These are phyloP conservation scores for Ephydatia muelleri DNA, from an alignment of 37 sponge, comb jelly and placozoan genomes.

Conservation along the genomic window DNA sequence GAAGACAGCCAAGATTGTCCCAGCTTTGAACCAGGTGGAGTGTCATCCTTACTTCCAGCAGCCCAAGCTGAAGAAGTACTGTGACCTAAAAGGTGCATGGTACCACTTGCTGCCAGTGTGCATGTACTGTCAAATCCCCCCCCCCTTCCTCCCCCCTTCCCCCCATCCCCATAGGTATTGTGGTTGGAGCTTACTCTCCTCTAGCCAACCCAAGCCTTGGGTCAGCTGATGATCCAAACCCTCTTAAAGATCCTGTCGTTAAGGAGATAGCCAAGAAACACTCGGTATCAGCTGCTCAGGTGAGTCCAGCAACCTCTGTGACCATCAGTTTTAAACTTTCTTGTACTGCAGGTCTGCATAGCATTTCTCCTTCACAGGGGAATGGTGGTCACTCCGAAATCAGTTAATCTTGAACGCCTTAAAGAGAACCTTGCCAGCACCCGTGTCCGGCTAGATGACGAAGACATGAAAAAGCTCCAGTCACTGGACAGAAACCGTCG, in stretches of 20 bases:
- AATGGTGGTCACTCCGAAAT: slow-evolving; percentile 71
- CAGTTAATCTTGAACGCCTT: slow-evolving; percentile 54
- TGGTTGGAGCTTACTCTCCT: slow-evolving; percentile 69
- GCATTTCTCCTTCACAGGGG: slow-evolving; percentile 52
- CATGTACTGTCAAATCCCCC: too few species aligned
- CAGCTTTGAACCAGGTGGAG: slow-evolving; percentile 76
- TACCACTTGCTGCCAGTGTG: background rate
- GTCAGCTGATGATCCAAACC: background rate
- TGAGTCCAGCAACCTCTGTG: background rate
- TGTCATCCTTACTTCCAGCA: slow-evolving; percentile 77
- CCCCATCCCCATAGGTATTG: slow-evolving; percentile 28
- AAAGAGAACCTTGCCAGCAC: slow-evolving; percentile 58
- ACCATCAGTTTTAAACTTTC: background rate
- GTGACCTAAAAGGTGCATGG: slow-evolving; percentile 45
- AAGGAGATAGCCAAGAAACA: slow-evolving; percentile 59
- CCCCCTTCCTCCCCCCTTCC: background rate
- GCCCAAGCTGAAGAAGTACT: slow-evolving; percentile 54
- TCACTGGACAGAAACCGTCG: slow-evolving; percentile 49
- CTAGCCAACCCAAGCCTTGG: slow-evolving; percentile 49
- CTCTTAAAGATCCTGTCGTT: slow-evolving; percentile 50
- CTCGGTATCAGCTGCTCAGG: slow-evolving; percentile 61
- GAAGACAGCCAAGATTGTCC: slow-evolving; percentile 64
- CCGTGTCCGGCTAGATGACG: slow-evolving; percentile 52
- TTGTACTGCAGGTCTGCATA: slow-evolving; percentile 18
- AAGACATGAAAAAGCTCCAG: slow-evolving; percentile 64